Base-by-base conservation (phyloP, 1,140 invertebrate species). In the Bathynomus jamesi region DNA sequence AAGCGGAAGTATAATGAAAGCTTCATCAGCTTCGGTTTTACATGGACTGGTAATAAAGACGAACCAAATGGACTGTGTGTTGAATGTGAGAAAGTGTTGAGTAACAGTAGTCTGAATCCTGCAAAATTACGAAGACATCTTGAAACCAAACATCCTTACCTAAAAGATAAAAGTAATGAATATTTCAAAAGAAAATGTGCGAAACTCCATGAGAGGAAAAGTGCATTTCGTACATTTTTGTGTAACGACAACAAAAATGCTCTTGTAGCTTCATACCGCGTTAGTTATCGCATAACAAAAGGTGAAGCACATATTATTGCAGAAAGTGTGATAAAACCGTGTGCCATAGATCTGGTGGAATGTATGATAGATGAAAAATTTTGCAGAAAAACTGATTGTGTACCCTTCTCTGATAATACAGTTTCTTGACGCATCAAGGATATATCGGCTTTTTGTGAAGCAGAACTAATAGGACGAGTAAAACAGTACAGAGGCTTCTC, bases 21-120 rank as follows among this genome's bases (percentile, higher is more conserved):
- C 66, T 71, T 66, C 31, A 29, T 71, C 40, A 60, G 60, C 31
- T 66, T 30, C 46, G 63, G 70, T 67, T 67, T 72, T 61, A 13
- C 21, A 30, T 72, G 64, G 31, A 67, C 32, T 67, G 71, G 71
- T 29, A 28, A 67, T 63, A 65, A 29, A 27, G 28, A 67, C 61
- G 67, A 29, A 31, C 71, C 71, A 65, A 60, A 24, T 27, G 64
- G 65, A 61, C 40, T 72, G 31, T 67, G 65, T 67, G 71, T 72
- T 72, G 63, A 67, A 61, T 72, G 71, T 67, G 65, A 53, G 32
- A 53, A 72, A 31, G 67, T 46, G 60, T 66, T 71, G 40, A 30
- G 62, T 17, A 71, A 71, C 66, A 64, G 40, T 24, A 29, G 28
- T 10, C 67, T 72, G 65, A 63, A 40, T 28, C 71, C 71, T 32